Base-by-base conservation (phyloP, 2,888 invertebrate species). In the Aleiodes leptofemur region DNA sequence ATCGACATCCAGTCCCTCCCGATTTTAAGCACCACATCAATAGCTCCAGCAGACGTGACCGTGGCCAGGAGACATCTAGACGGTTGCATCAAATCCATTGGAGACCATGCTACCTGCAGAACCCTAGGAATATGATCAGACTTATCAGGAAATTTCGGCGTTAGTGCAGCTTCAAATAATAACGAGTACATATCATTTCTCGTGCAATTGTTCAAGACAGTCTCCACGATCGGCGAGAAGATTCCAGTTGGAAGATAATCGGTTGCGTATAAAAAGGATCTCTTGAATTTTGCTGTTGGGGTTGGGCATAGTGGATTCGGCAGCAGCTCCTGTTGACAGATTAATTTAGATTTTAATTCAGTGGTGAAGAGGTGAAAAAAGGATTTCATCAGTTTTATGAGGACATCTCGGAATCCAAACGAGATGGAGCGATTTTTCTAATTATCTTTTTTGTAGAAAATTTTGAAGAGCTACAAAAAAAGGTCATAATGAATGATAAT, bases 241-340 rank as follows among this genome's bases (percentile, higher is more conserved):
- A 55, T 43, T 69, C 83, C 78, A 0, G 81, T 76, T 4, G 89
- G 88, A 8, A 85, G 31, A n/a, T 66, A 70, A 23, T 82, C 81
- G 3, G 86, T 82, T 0, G 86, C 74, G 72, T 86, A 81, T n/a
- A 89, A 74, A 43, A 87, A 88, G 2, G 88, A 85, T 50, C 88
- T 80, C 14, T 81, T 80, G 68, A 88, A 82, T 66, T 84, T 86
- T 0, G 87, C 74, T 1, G 70, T 77, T 5, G 85, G 82, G 23
- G 82, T 79, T 13, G 81, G 75, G 74, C 82, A 83, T 76, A 82
- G 77, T 11, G 88, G 88, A 34, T 83, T 81, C 48, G 89, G 88
- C 64, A 86, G 72, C 3, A 89, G 73, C 80, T 88, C 86, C 89
- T 89, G 78, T 0, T 23, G 23, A 23, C 23, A 23, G 23, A 23